Conservation (phyloP, 2,797 vertebrate genomes). For the Dryobates pubescens region DNA sequence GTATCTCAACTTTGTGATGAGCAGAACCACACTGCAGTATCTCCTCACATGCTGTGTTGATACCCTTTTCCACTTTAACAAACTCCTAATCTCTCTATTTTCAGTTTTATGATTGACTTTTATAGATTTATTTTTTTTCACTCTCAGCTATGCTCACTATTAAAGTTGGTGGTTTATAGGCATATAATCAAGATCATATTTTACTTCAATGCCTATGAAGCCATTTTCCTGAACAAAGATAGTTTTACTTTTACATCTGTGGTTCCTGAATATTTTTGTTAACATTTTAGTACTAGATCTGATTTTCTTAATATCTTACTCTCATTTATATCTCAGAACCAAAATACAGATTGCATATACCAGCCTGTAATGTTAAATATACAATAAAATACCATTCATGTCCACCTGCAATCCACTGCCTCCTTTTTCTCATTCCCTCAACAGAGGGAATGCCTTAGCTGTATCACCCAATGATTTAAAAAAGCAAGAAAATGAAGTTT, state of each 20-base stretch:
- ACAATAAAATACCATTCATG: not conserved
- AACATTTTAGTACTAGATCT: not conserved
- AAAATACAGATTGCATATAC: not conserved
- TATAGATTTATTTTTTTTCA: slow-evolving; percentile 19
- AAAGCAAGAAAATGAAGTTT: not conserved
- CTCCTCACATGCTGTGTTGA: not conserved
- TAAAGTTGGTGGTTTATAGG: not conserved
- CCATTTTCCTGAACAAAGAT: not conserved
- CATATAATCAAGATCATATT: not conserved
- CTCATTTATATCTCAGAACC: not conserved
- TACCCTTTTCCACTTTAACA: not conserved
- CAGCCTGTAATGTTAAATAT: not conserved
- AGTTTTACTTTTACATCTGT: not conserved
- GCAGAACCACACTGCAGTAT: not conserved
- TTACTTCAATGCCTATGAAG: not conserved
- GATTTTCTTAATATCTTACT: not conserved
- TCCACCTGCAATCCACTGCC: not conserved
- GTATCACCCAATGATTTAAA: not conserved
- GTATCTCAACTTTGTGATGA: not conserved
- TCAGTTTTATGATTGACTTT: slow-evolving; percentile 13
- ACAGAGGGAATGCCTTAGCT: not conserved
- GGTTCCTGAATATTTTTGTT: not conserved
- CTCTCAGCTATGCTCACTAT: not conserved
- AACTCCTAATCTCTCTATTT: not conserved
- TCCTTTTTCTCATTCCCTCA: not conserved